phyloP scores from a whole-genome alignment of 2,888 invertebrate genomes.

The Cotesia congregata region DNA sequence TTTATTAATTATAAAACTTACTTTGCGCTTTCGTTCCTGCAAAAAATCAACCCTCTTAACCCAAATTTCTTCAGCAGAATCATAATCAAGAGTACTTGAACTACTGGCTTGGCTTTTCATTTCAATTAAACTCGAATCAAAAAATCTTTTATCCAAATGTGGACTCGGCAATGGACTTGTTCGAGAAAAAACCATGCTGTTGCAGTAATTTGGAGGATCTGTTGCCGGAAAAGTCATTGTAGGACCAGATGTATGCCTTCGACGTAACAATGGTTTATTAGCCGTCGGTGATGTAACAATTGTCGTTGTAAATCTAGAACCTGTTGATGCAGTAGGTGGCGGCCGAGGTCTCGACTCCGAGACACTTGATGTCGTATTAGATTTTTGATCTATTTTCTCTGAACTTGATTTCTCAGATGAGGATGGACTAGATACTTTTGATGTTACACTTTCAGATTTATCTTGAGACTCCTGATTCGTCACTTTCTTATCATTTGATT shows the following conservation, averaged over 20 bases:
- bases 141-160: conserved; percentile 85
- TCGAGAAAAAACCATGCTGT: conserved; percentile 66
- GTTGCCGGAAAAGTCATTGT: conserved; percentile 68
- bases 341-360: conserved; percentile 54
- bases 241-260: conserved; percentile 65
- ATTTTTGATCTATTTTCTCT: conserved; percentile 64
- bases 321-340: conserved; percentile 44
- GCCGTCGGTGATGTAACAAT: conserved; percentile 65
- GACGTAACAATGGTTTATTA: conserved; percentile 61
- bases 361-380: conserved; percentile 55
- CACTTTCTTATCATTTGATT: conserved; percentile 35
- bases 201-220: conserved; percentile 67
- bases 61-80: conserved; percentile 80
- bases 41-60: conserved; percentile 74
- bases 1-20: conserved; percentile 65
- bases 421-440: conserved; percentile 61
- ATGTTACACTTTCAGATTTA: conserved; percentile 55
- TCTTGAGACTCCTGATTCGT: conserved; percentile 46
- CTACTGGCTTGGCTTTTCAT: conserved; percentile 82
- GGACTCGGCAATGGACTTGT: conserved; percentile 74
- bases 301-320: conserved; percentile 63
- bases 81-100: conserved; percentile 74
- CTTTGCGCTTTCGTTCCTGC: conserved; percentile 71
- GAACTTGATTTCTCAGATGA: conserved; percentile 66
- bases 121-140: conserved; percentile 85